Evolutionary conservation across 2,888 invertebrate species (phyloP).

Genomic region (Anodontia alba): DNA sequence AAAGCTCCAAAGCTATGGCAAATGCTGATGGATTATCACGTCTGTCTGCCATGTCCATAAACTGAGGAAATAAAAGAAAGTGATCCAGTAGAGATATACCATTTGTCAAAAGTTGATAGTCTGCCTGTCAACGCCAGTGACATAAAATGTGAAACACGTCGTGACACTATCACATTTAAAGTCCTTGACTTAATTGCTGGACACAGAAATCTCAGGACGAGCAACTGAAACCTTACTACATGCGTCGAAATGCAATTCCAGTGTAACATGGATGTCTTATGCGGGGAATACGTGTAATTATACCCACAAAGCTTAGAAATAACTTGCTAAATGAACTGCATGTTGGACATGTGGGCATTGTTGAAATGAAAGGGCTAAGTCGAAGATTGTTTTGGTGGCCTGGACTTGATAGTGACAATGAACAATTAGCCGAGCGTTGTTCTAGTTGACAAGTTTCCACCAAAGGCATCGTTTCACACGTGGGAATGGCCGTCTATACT

Average conservation of each 20-base stretch:
- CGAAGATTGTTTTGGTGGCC: background rate
- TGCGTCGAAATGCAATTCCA: conserved; percentile 42
- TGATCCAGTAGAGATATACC: too few relatives aligned
- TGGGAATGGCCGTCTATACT: background rate
- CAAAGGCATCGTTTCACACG: background rate
- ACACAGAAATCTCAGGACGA: background rate
- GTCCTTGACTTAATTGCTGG: conserved; percentile 2
- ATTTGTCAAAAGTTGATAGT: too few relatives aligned
- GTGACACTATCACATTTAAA: too few relatives aligned
- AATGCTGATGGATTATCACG: too few relatives aligned
- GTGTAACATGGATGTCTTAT: conserved; percentile 55
- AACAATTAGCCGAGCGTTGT: background rate
- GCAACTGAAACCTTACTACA: too few relatives aligned
- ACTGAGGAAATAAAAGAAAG: too few relatives aligned
- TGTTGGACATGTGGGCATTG: background rate
- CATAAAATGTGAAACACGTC: too few relatives aligned
- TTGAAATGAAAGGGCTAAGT: background rate
- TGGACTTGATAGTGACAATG: background rate
- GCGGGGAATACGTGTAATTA: too few relatives aligned
- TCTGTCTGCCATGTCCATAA: too few relatives aligned
- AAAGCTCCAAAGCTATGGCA: conserved; percentile 50
- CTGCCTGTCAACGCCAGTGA: too few relatives aligned
- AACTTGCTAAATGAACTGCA: background rate
- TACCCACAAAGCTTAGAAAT: background rate
- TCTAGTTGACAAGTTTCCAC: background rate